Percentiles rank a stretch among this genome's conserved stretches.
Conservation (phyloP, 64 coral and sea anemone genomes). For the Platygyra sinensis region DNA sequence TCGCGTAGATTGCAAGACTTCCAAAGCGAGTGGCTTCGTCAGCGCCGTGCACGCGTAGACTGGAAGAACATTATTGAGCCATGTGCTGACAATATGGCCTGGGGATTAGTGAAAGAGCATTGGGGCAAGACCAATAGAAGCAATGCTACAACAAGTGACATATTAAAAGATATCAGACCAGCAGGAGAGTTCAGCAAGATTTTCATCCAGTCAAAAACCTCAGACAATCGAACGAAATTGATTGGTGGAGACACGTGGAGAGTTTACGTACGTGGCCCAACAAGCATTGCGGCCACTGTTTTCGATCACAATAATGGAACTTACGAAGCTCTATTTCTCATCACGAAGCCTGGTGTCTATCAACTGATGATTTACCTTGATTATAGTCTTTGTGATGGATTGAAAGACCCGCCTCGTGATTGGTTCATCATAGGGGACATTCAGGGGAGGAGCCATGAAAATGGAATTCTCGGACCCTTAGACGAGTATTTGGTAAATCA, state of each 20-base stretch:
- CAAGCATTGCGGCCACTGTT: slow-evolving; percentile 50
- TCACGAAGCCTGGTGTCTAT: slow-evolving; percentile 66
- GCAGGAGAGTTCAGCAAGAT: slow-evolving; percentile 65
- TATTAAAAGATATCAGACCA: slow-evolving; percentile 53
- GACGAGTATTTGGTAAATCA: too few relatives aligned
- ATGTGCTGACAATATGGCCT: slow-evolving; percentile 48
- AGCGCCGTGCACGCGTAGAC: slow-evolving; percentile 50
- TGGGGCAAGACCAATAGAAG: slow-evolving; percentile 58
- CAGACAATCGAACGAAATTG: slow-evolving; percentile 29
- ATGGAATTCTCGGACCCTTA: too few relatives aligned
- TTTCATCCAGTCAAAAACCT: slow-evolving; percentile 53
- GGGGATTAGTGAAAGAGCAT: neutral
- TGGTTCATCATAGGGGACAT: slow-evolving; percentile 63
- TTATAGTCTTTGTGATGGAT: slow-evolving; percentile 3
- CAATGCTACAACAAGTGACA: slow-evolving; percentile 19
- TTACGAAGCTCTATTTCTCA: slow-evolving; percentile 36
- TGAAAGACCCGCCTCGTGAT: slow-evolving; percentile 58
- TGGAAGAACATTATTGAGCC: slow-evolving; percentile 41
- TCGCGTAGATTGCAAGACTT: slow-evolving; percentile 10
- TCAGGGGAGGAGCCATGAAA: too few relatives aligned
- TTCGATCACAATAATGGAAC: slow-evolving; percentile 58
- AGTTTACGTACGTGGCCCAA: slow-evolving; percentile 50
- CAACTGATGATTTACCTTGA: slow-evolving; percentile 21
- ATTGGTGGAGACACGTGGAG: slow-evolving; percentile 71
- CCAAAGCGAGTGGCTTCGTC: slow-evolving; percentile 50